Evolutionary conservation across 53 echinoderm and acorn worm genomes (phyloP).

Genomic region (Astropecten irregularis): DNA sequence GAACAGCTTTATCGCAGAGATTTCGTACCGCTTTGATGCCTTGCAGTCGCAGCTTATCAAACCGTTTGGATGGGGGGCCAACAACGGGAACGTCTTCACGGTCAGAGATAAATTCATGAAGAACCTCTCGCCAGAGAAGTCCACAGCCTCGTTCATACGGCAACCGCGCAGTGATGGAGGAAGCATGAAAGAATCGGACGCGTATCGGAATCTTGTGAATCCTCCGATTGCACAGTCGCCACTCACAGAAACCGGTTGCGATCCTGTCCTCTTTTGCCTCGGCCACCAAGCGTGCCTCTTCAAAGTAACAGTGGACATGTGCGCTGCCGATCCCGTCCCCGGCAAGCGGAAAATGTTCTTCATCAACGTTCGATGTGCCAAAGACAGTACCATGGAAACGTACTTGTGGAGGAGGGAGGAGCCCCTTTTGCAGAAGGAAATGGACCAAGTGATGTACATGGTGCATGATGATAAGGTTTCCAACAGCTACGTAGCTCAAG

Average conservation of each 20-base stretch:
- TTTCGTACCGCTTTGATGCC: constrained; percentile 81
- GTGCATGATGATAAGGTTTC: constrained; percentile 65
- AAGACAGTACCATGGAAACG: constrained; percentile 71
- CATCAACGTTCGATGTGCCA: constrained; percentile 83
- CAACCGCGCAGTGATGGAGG: constrained; percentile 31
- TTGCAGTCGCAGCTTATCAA: constrained; percentile 70
- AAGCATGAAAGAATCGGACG: constrained; percentile 43
- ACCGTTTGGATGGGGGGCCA: constrained; percentile 70
- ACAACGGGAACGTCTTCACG: constrained; percentile 60
- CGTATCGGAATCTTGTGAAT: constrained; percentile 59
- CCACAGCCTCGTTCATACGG: constrained; percentile 41
- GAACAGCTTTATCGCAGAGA: constrained; percentile 85
- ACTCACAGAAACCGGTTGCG: constrained; percentile 87
- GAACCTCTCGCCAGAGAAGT: constrained; percentile 74
- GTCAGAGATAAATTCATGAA: constrained; percentile 78
- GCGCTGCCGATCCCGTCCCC: constrained; percentile 87
- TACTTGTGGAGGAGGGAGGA: constrained; percentile 65
- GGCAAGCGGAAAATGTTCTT: constrained; percentile 93
- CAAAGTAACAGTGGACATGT: constrained; percentile 87
- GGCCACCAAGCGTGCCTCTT: constrained; percentile 98
- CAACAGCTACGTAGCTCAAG: constrained; percentile 53
- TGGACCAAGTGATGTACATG: constrained; percentile 78
- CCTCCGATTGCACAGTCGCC: constrained; percentile 63
- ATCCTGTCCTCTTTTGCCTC: constrained; percentile 87
- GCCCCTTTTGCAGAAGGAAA: constrained; percentile 62